Percentiles rank a stretch among this genome's conserved stretches.
These are phyloP conservation scores for Spodoptera frugiperda DNA, from an alignment of 1,140 invertebrate genomes.

Conservation along the genomic window DNA sequence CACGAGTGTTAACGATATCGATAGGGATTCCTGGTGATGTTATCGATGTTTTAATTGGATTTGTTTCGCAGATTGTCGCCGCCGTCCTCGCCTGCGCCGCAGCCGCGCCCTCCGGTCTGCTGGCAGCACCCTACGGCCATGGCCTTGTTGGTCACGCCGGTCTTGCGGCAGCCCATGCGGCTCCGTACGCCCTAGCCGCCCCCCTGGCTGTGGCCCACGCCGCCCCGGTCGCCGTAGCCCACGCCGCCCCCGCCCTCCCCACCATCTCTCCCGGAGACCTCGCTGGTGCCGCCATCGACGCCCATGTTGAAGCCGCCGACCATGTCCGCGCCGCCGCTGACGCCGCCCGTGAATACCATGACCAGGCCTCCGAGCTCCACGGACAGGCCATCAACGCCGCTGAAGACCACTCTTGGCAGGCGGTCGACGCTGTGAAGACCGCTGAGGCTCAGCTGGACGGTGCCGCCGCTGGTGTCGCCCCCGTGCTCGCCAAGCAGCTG, in stretches of 20 bases:
- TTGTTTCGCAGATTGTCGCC: conserved; percentile 78
- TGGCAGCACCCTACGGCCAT: conserved; percentile 70
- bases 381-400: conserved; percentile 87
- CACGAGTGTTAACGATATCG: conserved; percentile 48
- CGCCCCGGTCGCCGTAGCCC: conserved; percentile 65
- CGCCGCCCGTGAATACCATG: conserved; percentile 83
- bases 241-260: conserved; percentile 67
- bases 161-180: conserved; percentile 59
- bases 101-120: conserved; percentile 77
- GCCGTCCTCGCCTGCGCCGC: conserved; percentile 81
- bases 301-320: conserved; percentile 79
- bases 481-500: conserved; percentile 80
- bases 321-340: conserved; percentile 79
- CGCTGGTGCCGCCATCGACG: conserved; percentile 77
- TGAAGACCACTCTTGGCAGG: conserved; percentile 85
- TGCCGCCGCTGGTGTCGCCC: conserved; percentile 86
- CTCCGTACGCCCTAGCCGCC: conserved; percentile 48
- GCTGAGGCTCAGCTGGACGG: conserved; percentile 86
- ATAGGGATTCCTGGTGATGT: conserved; percentile 41
- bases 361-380: conserved; percentile 87
- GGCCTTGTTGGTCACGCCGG: conserved; percentile 62
- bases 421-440: conserved; percentile 86
- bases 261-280: conserved; percentile 79
- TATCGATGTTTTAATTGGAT: conserved; percentile 58
- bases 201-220: conserved; percentile 56